Conservation (phyloP, 2,797 vertebrate species). For the Danio kyathit region DNA sequence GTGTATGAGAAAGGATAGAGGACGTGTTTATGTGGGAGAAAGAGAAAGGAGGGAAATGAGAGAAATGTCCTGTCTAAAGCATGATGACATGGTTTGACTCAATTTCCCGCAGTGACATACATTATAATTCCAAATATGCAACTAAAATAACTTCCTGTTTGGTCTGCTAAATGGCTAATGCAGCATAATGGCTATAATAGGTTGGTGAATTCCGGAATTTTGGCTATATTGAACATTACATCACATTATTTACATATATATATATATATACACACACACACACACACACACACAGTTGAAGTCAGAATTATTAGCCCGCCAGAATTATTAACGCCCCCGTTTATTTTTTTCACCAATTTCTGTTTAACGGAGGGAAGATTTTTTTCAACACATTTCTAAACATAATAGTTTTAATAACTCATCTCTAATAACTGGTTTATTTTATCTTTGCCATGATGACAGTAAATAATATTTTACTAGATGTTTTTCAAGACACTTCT, state of each 20-base stretch:
- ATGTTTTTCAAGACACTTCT: too few species aligned
- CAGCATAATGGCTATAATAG: background rate
- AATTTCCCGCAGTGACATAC: conserved; percentile 2
- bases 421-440: too few species aligned
- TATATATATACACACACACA: too few species aligned
- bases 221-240: background rate
- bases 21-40: conserved; percentile 52
- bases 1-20: conserved; percentile 58
- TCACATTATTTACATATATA: background rate
- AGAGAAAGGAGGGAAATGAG: conserved; percentile 54
- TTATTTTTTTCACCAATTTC: too few species aligned
- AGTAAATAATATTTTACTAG: too few species aligned
- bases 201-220: background rate
- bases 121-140: conserved; percentile 12
- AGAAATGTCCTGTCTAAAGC: conserved; percentile 8
- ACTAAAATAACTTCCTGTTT: conserved; percentile 8
- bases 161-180: background rate
- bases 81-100: conserved; percentile 35
- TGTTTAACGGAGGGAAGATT: too few species aligned
- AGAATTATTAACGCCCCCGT: too few species aligned
- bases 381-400: too few species aligned
- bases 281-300: too few species aligned
- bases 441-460: too few species aligned
- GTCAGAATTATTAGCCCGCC: too few species aligned
- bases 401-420: too few species aligned